Evolutionary conservation across 2,113 vertebrate genomes (phyloP).

Genomic region (Gavialis gangeticus): DNA sequence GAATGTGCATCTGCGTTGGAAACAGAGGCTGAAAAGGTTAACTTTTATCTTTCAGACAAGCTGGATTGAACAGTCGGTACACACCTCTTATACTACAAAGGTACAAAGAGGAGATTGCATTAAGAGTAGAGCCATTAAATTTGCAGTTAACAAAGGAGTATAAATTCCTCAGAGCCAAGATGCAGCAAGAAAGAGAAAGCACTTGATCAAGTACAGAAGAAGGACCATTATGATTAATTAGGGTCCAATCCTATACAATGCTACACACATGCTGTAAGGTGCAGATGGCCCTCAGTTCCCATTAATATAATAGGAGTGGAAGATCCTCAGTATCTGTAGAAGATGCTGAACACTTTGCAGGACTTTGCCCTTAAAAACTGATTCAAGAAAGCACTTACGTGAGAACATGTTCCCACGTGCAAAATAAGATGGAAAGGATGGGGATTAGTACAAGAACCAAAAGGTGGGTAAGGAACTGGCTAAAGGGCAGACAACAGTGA

Average conservation of each 20-base stretch:
- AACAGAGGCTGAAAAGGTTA: neutral
- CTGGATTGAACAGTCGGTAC: neutral
- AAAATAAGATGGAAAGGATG: slow-evolving; percentile 21
- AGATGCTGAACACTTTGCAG: neutral
- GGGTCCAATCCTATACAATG: neutral
- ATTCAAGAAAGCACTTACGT: neutral
- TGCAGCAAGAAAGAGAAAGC: neutral
- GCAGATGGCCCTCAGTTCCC: neutral
- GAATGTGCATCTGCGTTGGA: neutral
- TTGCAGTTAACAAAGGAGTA: neutral
- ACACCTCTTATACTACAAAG: neutral
- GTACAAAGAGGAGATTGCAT: neutral
- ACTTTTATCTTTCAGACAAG: neutral
- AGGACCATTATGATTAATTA: neutral
- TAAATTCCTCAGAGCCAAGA: slow-evolving; percentile 21
- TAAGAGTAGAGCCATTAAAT: neutral
- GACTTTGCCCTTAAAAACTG: neutral
- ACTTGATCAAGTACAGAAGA: slow-evolving; percentile 10
- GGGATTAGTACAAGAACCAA: neutral
- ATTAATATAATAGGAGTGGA: neutral
- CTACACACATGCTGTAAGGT: neutral
- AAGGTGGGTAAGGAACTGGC: neutral
- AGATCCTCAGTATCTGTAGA: neutral
- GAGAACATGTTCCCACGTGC: neutral
- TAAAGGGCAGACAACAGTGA: neutral